Evolutionary conservation across 2,888 invertebrate genomes (phyloP).

Genomic region (Stenolophus ochropezus): DNA sequence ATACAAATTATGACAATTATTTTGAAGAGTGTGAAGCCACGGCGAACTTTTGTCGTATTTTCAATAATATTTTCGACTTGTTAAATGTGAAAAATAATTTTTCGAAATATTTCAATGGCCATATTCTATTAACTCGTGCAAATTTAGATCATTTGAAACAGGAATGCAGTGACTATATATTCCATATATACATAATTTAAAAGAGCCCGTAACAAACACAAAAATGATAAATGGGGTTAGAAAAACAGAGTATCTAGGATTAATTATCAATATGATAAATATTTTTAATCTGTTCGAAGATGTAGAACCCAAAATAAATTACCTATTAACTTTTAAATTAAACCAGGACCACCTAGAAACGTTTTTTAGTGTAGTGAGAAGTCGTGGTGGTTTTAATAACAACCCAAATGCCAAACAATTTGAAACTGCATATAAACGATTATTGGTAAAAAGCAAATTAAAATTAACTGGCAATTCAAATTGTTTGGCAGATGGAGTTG

Average conservation of each 20-base stretch:
- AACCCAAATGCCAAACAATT: conserved; percentile 63
- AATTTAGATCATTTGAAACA: conserved; percentile 8
- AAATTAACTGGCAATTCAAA: background rate
- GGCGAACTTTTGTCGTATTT: background rate
- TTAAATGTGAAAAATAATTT: background rate
- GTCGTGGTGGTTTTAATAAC: conserved; percentile 61
- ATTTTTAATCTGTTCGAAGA: conserved; percentile 20
- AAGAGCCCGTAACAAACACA: background rate
- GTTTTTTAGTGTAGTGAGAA: conserved; percentile 61
- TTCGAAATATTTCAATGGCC: background rate
- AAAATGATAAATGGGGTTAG: conserved; percentile 13
- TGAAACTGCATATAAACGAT: conserved; percentile 56
- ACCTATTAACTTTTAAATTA: conserved; percentile 59
- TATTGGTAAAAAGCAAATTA: background rate
- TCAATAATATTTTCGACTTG: background rate
- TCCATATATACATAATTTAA: background rate
- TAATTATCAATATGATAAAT: conserved; percentile 30
- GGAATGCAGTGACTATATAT: conserved; percentile 43
- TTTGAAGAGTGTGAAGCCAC: background rate
- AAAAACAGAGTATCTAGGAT: conserved; percentile 37
- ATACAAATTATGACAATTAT: background rate
- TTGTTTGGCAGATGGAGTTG: background rate
- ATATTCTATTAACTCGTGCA: background rate
- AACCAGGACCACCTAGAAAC: conserved; percentile 62
- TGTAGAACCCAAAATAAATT: background rate